phyloP scores from a whole-genome alignment of 1,140 invertebrate species.

The Drosophila nikananu region DNA sequence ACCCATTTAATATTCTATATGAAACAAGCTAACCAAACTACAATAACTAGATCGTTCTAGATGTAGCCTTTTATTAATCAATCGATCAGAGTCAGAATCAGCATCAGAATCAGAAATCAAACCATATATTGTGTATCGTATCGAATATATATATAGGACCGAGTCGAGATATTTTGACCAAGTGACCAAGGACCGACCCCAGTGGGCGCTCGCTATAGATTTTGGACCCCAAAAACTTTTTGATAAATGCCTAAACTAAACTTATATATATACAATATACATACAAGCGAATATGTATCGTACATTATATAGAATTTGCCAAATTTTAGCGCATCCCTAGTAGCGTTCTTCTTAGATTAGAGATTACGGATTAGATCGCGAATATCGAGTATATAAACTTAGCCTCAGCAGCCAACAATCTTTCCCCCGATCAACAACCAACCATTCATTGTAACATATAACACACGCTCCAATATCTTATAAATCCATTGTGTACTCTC shows the following conservation, averaged over 20 bases:
- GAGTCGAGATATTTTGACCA: constrained; percentile 69
- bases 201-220: constrained; percentile 58
- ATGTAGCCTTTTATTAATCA: constrained; percentile 25
- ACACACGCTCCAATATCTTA: constrained; percentile 53
- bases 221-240: constrained; percentile 51
- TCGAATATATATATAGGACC: constrained; percentile 63
- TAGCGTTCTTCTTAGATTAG: constrained; percentile 53
- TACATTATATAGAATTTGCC: constrained; percentile 75
- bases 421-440: constrained; percentile 20
- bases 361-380: constrained; percentile 41
- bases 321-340: constrained; percentile 71
- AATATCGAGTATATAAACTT: constrained; percentile 42
- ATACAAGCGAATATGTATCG: constrained; percentile 34
- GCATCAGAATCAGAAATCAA: constrained; percentile 28
- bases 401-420: constrained; percentile 22
- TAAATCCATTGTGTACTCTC: constrained; percentile 48
- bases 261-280: constrained; percentile 16
- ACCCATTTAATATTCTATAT: constrained; percentile 36
- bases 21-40: constrained; percentile 24
- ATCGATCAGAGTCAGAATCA: constrained; percentile 26
- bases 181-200: constrained; percentile 69
- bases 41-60: constrained; percentile 37
- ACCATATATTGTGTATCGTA: constrained; percentile 60
- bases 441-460: constrained; percentile 57
- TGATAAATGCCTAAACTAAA: constrained; percentile 44